These are phyloP conservation scores for Drosophila subsilvestris DNA, from an alignment of 2,888 invertebrate species.

Conservation along the genomic window DNA sequence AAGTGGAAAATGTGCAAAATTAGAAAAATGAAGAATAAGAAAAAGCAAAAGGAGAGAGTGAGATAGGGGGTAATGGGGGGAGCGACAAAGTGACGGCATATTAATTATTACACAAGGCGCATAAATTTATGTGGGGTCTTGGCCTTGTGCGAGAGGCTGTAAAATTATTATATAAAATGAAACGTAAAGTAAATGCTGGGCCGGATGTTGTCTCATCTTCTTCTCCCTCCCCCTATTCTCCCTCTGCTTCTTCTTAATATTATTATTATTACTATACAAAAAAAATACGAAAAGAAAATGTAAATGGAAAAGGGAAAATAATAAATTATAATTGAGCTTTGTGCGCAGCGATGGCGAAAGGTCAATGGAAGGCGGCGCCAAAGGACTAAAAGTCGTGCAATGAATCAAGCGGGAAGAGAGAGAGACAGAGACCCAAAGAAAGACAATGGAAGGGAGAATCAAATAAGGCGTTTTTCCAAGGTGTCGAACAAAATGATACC, in stretches of 20 bases:
- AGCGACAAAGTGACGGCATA: conserved; percentile 62
- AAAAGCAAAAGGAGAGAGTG: not conserved
- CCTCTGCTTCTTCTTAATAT: not conserved
- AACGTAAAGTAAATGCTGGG: conserved; percentile 18
- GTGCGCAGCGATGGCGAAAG: conserved; percentile 43
- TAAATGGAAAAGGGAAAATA: conserved; percentile 47
- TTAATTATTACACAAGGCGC: conserved; percentile 78
- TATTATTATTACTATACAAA: conserved; percentile 45
- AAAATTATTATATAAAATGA: conserved; percentile 46
- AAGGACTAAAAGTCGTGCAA: conserved; percentile 42
- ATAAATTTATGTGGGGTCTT: conserved; percentile 52
- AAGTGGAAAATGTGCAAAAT: conserved; percentile 58
- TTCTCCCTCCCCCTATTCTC: not conserved
- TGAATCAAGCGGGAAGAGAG: conserved; percentile 2
- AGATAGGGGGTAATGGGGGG: conserved; percentile 7
- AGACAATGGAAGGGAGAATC: conserved; percentile 22
- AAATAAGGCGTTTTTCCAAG: not conserved
- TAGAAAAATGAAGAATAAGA: conserved; percentile 18
- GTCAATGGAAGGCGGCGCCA: conserved; percentile 54
- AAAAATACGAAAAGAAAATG: conserved; percentile 18
- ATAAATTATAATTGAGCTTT: conserved; percentile 73
- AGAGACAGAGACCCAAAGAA: not conserved
- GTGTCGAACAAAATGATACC: not conserved
- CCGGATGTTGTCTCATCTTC: conserved; percentile 54
- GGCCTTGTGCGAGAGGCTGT: conserved; percentile 42